These are phyloP conservation scores for Drosophila aff. DNA, from an alignment of 1,140 invertebrate species.

Conservation along the genomic window DNA sequence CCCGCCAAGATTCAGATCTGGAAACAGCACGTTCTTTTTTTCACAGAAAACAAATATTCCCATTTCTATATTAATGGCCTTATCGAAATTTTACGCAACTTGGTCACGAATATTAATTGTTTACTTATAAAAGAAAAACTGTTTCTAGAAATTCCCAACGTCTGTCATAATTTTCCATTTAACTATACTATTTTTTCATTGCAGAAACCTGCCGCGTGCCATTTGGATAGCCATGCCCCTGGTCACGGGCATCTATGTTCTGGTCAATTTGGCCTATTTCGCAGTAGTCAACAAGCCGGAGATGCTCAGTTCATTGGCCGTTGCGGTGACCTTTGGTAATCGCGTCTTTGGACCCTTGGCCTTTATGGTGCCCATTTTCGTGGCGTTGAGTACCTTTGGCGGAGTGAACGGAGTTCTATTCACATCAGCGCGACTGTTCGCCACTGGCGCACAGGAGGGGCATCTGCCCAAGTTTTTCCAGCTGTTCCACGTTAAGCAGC, in stretches of 20 bases:
- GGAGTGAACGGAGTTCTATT: slow-evolving; percentile 97
- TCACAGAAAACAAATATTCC: background rate
- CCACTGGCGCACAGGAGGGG: slow-evolving; percentile 92
- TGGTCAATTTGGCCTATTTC: slow-evolving; percentile 96
- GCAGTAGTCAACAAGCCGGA: slow-evolving; percentile 92
- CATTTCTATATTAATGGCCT: background rate
- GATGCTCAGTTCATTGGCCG: slow-evolving; percentile 91
- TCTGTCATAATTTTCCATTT: slow-evolving; percentile 21
- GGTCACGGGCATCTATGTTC: slow-evolving; percentile 94
- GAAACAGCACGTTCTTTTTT: slow-evolving; percentile 24
- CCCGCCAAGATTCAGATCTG: slow-evolving; percentile 3
- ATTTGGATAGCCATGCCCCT: slow-evolving; percentile 95
- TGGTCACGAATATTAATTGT: background rate
- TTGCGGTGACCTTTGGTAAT: slow-evolving; percentile 94
- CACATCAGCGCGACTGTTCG: slow-evolving; percentile 92
- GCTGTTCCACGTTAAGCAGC: slow-evolving; percentile 90
- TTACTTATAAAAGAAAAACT: background rate
- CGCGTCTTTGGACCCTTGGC: slow-evolving; percentile 91
- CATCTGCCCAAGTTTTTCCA: slow-evolving; percentile 93
- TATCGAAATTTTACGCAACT: background rate
- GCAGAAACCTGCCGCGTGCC: slow-evolving; percentile 93
- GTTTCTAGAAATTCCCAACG: background rate
- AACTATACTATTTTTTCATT: slow-evolving; percentile 53
- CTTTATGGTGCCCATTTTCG: slow-evolving; percentile 95
- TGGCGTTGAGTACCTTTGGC: slow-evolving; percentile 93